phyloP scores from a whole-genome alignment of 2,888 invertebrate species.

The Margaritifera margaritifera region DNA sequence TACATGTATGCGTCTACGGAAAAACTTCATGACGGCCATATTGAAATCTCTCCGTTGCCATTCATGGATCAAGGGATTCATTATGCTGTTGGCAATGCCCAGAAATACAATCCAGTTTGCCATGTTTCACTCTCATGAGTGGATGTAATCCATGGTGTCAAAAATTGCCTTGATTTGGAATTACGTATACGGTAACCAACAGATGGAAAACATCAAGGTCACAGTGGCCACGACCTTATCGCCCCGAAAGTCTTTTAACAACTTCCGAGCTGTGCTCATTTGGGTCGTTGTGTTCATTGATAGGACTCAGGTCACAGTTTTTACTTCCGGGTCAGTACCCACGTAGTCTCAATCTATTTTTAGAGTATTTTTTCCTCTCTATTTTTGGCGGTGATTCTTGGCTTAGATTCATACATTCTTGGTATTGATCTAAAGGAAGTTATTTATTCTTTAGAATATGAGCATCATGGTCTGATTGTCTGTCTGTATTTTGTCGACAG shows the following conservation, averaged over 20 bases:
- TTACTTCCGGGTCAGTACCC: no score
- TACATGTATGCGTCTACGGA: neutral
- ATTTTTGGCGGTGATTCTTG: no score
- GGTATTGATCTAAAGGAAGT: no score
- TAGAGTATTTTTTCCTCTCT: no score
- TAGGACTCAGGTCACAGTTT: neutral
- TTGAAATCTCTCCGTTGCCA: conserved; percentile 42
- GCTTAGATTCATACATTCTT: no score
- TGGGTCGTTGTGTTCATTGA: conserved; percentile 15
- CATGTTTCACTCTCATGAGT: conserved; percentile 14
- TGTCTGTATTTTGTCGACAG: no score
- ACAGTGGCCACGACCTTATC: conserved; percentile 33
- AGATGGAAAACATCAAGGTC: conserved; percentile 29
- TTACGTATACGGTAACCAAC: conserved; percentile 37
- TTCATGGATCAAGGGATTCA: conserved; percentile 43
- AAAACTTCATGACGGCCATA: conserved; percentile 19
- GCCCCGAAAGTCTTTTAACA: conserved; percentile 20
- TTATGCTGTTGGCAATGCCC: conserved; percentile 34
- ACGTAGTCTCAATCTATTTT: no score
- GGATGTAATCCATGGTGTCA: conserved; percentile 6
- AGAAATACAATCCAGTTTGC: conserved; percentile 40
- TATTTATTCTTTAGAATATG: no score
- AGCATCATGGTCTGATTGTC: no score
- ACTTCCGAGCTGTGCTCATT: neutral
- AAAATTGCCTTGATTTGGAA: conserved; percentile 32